Evolutionary conservation across 2,888 invertebrate genomes (phyloP).

Genomic region (Pteria penguin): DNA sequence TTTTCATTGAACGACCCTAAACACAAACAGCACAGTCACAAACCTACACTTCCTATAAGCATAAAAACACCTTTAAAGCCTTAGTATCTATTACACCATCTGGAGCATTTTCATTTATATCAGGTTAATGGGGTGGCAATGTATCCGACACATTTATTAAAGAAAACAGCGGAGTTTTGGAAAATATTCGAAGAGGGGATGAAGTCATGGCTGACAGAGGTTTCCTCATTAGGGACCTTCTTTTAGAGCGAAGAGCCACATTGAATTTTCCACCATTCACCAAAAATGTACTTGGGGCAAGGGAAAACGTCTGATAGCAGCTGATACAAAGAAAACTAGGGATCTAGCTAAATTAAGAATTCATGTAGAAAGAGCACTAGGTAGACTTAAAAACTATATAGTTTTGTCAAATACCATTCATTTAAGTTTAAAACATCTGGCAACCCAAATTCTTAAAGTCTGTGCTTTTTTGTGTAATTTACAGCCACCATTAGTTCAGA

Average conservation of each 20-base stretch:
- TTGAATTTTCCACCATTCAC: slow-evolving; percentile 22
- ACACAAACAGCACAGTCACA: slow-evolving; percentile 1
- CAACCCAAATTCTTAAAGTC: no score
- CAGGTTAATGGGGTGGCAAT: slow-evolving; percentile 24
- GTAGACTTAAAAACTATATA: slow-evolving; percentile 10
- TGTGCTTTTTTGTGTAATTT: no score
- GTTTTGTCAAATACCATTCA: no score
- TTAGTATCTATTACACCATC: slow-evolving; percentile 23
- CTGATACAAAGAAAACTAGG: slow-evolving; percentile 11
- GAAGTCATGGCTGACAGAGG: slow-evolving; percentile 18
- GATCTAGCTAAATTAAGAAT: slow-evolving; percentile 7
- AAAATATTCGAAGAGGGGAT: slow-evolving; percentile 7
- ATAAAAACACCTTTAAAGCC: slow-evolving; percentile 19
- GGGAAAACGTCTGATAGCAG: no score
- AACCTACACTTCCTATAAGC: slow-evolving; percentile 24
- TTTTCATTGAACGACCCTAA: slow-evolving; percentile 12
- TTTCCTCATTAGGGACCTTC: slow-evolving; percentile 14
- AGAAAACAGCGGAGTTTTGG: background rate
- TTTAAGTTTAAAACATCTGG: no score
- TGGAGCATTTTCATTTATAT: slow-evolving; percentile 23
- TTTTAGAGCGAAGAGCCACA: no score
- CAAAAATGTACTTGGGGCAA: no score
- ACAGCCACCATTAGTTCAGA: no score
- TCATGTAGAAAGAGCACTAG: no score
- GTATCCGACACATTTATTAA: slow-evolving; percentile 28